These are phyloP conservation scores for Hyposoter didymator DNA, from an alignment of 2,888 invertebrate species.

Conservation along the genomic window DNA sequence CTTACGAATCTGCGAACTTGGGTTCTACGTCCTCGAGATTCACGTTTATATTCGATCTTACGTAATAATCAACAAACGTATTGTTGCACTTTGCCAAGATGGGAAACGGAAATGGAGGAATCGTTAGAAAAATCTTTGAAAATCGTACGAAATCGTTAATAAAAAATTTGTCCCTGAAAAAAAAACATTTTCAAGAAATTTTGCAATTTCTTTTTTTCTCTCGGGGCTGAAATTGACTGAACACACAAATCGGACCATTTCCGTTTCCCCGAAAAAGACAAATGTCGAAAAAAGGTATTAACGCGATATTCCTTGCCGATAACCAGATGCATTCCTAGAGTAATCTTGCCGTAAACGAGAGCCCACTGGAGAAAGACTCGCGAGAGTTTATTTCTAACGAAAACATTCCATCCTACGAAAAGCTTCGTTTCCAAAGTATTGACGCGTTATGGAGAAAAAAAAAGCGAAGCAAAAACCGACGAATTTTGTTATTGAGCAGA, in stretches of 20 bases:
- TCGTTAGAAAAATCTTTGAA: background rate
- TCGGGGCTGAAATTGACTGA: background rate
- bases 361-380: slow-evolving; percentile 34
- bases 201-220: background rate
- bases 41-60: slow-evolving; percentile 29
- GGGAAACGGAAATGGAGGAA: slow-evolving; percentile 13
- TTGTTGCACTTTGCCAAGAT: slow-evolving; percentile 48
- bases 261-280: slow-evolving; percentile 3
- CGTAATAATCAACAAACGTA: slow-evolving; percentile 43
- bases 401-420: slow-evolving; percentile 79
- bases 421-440: slow-evolving; percentile 56
- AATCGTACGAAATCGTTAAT: too few relatives aligned
- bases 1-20: slow-evolving; percentile 55
- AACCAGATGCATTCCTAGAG: slow-evolving; percentile 67
- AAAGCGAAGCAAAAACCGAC: background rate
- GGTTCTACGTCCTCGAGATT: slow-evolving; percentile 48
- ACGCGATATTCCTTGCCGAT: slow-evolving; percentile 70
- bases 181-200: background rate
- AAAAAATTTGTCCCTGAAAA: too few relatives aligned
- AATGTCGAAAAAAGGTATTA: slow-evolving; percentile 53
- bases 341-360: slow-evolving; percentile 62
- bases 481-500: slow-evolving; percentile 3
- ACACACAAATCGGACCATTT: background rate
- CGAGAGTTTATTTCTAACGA: slow-evolving; percentile 68
- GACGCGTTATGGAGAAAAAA: background rate